Evolutionary conservation across 2,888 invertebrate genomes (phyloP).

Genomic region (Acrobasis consociella): DNA sequence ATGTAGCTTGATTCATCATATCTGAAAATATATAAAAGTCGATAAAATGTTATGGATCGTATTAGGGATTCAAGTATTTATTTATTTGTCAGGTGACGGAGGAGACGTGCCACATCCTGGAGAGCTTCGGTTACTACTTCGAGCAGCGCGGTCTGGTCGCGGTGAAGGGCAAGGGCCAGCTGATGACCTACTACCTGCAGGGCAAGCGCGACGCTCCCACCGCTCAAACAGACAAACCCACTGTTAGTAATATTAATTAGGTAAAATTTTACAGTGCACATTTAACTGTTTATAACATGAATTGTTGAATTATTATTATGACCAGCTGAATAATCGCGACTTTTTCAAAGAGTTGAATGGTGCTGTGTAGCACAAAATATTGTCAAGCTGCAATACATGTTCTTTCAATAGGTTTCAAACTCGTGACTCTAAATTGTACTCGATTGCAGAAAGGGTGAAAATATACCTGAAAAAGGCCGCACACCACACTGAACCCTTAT

Average conservation of each 20-base stretch:
- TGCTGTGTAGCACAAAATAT: no score
- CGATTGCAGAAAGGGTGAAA: no score
- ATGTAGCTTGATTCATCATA: no score
- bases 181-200: constrained; percentile 96
- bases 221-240: constrained; percentile 36
- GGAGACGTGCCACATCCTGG: constrained; percentile 94
- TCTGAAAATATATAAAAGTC: no score
- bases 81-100: constrained; percentile 90
- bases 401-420: no score
- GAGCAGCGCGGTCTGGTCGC: constrained; percentile 97
- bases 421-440: no score
- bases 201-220: constrained; percentile 73
- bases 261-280: constrained; percentile 7
- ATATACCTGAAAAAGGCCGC: no score
- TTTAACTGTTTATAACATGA: constrained; percentile 15
- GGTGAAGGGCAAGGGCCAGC: constrained; percentile 98
- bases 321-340: neutral
- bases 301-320: neutral
- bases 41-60: no score
- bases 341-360: no score
- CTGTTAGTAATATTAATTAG: constrained; percentile 42
- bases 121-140: constrained; percentile 95
- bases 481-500: no score
- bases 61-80: neutral
- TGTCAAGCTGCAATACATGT: no score